Evolutionary conservation across 2,797 vertebrate genomes (phyloP), one percentile per base, ranked within the genome.

Genomic region (Yasuhikotakia modesta): DNA sequence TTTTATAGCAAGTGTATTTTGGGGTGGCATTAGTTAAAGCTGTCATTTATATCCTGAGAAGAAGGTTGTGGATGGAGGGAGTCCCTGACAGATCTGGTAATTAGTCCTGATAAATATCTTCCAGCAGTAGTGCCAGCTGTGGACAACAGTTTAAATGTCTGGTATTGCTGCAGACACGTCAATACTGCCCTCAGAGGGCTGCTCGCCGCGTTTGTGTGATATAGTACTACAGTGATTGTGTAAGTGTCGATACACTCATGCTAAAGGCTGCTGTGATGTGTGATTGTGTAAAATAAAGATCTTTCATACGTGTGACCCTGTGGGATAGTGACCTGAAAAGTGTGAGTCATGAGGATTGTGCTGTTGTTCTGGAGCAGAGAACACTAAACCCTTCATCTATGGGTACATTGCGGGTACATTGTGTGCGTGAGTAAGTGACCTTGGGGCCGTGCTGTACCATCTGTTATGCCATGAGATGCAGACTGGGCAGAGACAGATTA

Each of bases 401-500:
- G n/a, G n/a, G 24, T 24, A n/a, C n/a, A n/a, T n/a, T 67, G 21
- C 50, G 61, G 13, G 19, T 64, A 5, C 6, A 27, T 39, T 39
- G 8, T 65, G 55, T 66, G 73, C 27, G 69, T 14, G 67, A 58
- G 70, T 45, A 52, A 17, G 55, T 48, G 68, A 63, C 55, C 66
- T 70, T 72, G 24, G n/a, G 57, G 52, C 53, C 65, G 64, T 71
- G 16, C 12, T 35, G 71, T 24, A 66, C 75, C 73, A 81, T 76
- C 79, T 82, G 79, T 70, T 64, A 30, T n/a, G 16, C n/a, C 12
- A 3, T 32, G 63, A 70, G 43, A 63, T 39, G 52, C 58, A 76
- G 58, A 52, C 48, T 67, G 76, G 27, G 16, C 60, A 72, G 61
- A 58, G 71, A 71, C 70, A 80, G 78, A 76, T 79, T 75, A 75